Percentiles rank a stretch among this genome's conserved stretches.
Conservation (phyloP, 2,113 vertebrate species). For the Poeciliopsis occidentalis region DNA sequence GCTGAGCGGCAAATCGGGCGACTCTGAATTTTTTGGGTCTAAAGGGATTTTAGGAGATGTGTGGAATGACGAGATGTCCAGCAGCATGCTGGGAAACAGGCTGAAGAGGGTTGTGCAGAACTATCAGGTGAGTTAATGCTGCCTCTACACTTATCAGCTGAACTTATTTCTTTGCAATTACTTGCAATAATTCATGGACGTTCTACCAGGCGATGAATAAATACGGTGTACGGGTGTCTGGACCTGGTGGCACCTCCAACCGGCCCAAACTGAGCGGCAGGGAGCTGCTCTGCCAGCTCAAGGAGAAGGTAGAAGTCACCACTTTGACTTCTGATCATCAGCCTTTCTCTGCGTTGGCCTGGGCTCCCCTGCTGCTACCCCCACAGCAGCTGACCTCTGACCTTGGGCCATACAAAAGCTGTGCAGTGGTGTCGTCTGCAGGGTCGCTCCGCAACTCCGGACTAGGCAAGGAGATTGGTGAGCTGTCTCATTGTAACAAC, state of each 20-base stretch:
- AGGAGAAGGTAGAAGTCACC: slow-evolving; percentile 58
- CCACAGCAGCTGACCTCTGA: slow-evolving; percentile 60
- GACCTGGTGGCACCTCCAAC: slow-evolving; percentile 27
- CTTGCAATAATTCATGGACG: not conserved
- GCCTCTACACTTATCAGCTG: not conserved
- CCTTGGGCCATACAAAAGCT: slow-evolving; percentile 74
- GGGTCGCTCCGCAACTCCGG: slow-evolving; percentile 70
- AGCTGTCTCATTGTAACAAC: not conserved
- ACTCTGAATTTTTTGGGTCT: slow-evolving; percentile 69
- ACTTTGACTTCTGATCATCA: slow-evolving; percentile 76
- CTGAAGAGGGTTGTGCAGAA: slow-evolving; percentile 82
- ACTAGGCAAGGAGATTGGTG: slow-evolving; percentile 77
- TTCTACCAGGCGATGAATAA: slow-evolving; percentile 80
- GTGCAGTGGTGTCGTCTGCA: slow-evolving; percentile 72
- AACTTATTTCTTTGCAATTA: not conserved
- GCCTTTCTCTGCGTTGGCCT: slow-evolving; percentile 73
- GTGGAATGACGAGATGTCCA: slow-evolving; percentile 83
- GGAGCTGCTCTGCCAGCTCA: slow-evolving; percentile 79
- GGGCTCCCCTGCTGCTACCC: slow-evolving; percentile 77
- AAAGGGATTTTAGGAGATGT: slow-evolving; percentile 67
- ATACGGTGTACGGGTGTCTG: slow-evolving; percentile 72
- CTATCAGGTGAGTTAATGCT: slow-evolving; percentile 74
- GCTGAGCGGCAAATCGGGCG: slow-evolving; percentile 43
- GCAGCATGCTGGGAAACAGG: slow-evolving; percentile 74
- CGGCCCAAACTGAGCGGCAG: slow-evolving; percentile 63